phyloP scores from a whole-genome alignment of 2,888 invertebrate genomes.

The Lasioglossum lativentre region DNA sequence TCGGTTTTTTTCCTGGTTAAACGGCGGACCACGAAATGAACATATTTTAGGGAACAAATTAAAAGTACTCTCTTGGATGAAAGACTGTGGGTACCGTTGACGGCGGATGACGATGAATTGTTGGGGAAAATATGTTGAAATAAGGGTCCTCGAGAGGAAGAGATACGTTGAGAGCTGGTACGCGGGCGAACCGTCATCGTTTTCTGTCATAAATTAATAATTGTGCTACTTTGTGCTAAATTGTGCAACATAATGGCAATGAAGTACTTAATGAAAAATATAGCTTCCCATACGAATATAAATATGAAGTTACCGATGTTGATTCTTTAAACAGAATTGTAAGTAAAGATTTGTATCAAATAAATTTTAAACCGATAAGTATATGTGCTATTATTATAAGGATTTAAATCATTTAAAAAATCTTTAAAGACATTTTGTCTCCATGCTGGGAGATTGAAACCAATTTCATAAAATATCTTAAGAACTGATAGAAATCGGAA shows the following conservation, averaged over 20 bases:
- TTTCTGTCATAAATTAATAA: neutral
- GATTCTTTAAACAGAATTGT: neutral
- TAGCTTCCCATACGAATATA: neutral
- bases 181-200: neutral
- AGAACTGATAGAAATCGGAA: no score
- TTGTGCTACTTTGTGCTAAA: no score
- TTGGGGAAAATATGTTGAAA: neutral
- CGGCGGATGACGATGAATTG: neutral
- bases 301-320: no score
- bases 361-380: neutral
- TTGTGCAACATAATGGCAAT: no score
- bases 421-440: neutral
- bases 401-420: neutral
- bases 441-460: no score
- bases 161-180: neutral
- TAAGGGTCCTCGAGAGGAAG: neutral
- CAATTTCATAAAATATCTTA: no score
- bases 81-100: neutral
- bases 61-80: conserved; percentile 10
- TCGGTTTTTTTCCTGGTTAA: conserved; percentile 12
- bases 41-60: conserved; percentile 12
- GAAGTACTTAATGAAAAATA: neutral
- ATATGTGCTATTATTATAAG: neutral
- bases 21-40: neutral
- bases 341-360: neutral